phyloP scores from a whole-genome alignment of 1,140 invertebrate species.

The Drosophila burlai region DNA sequence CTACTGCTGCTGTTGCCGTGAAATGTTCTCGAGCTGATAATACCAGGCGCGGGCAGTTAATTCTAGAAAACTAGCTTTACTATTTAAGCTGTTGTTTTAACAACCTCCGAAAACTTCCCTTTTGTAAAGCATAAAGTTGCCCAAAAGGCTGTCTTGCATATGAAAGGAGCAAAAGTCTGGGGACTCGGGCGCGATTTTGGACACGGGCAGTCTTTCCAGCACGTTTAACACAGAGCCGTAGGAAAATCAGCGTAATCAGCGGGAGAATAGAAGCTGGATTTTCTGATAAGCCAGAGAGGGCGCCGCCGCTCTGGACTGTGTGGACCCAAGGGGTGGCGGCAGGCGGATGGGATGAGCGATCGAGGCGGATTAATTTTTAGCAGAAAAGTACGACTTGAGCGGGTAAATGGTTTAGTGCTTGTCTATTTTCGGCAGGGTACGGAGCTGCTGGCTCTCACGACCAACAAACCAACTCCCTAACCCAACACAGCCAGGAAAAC shows the following conservation, averaged over 20 bases:
- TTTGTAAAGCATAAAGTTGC: constrained; percentile 13
- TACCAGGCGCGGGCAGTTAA: constrained; percentile 54
- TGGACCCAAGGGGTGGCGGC: constrained; percentile 38
- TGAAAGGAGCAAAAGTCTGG: constrained; percentile 1
- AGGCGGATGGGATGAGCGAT: constrained; percentile 10
- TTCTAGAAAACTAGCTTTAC: constrained; percentile 55
- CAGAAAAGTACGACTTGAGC: constrained; percentile 72
- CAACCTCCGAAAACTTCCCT: neutral
- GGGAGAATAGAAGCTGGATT: constrained; percentile 40
- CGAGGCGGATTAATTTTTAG: constrained; percentile 56
- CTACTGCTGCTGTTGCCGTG: constrained; percentile 19
- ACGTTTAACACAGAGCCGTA: constrained; percentile 35
- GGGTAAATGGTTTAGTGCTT: constrained; percentile 65
- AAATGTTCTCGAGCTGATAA: constrained; percentile 61
- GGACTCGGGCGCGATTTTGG: neutral
- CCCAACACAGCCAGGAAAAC: constrained; percentile 34
- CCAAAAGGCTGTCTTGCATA: neutral
- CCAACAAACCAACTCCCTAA: constrained; percentile 31
- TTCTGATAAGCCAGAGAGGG: constrained; percentile 66
- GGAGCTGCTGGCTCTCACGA: constrained; percentile 69
- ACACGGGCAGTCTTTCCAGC: constrained; percentile 1
- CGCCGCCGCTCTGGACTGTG: constrained; percentile 43
- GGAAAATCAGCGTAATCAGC: constrained; percentile 43
- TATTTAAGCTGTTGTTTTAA: neutral
- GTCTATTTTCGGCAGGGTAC: constrained; percentile 79